Base-by-base conservation (phyloP, 2,797 vertebrate species). In the Myotis planiceps region DNA sequence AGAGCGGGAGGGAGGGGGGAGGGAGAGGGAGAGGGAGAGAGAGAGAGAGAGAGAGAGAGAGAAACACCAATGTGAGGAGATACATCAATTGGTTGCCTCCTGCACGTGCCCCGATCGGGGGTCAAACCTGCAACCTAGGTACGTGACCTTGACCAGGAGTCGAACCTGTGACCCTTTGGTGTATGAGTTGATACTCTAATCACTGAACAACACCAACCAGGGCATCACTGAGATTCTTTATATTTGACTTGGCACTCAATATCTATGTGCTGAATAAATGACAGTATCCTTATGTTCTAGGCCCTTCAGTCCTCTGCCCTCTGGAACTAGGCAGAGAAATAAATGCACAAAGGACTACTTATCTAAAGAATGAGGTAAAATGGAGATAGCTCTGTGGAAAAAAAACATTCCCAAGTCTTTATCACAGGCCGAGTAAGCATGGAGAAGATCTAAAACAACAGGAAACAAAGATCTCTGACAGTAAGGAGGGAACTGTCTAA, bases 281-380 rank as follows among this genome's bases (percentile, higher is more conserved):
- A 16, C 29, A 51, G 68, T 19, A 2, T 5, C 6, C 58, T 69
- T 3, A 8, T 21, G 47, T 15, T 23, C 15, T 0, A 29, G 2
- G 55, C 18, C 16, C 29, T 23, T 66, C 16, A 69, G 49, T 15
- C 45, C 60, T 58, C 63, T 10, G 76, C 32, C 37, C 47, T 74
- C 51, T 19, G 78, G 39, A 81, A 21, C 23, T 27, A 90, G 37
- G 76, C 21, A 71, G 55, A 95, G 66, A 76, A 72, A 80, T 13
- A 72, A 74, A 80, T 0, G 6, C 29, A 88, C n/a, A 42, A 80
- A 69, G 79, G 18, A 34, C 51, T 27, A 19, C 13, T 66, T n/a
- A 55, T 27, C 47, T 34, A 19, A 63, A 81, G 25, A 81, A 68
- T 23, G 34, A 81, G 32, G 39, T 55, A 39, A 49, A 15, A 39